Conservation (phyloP, 1,140 invertebrate genomes). For the Hycleus phaleratus region DNA sequence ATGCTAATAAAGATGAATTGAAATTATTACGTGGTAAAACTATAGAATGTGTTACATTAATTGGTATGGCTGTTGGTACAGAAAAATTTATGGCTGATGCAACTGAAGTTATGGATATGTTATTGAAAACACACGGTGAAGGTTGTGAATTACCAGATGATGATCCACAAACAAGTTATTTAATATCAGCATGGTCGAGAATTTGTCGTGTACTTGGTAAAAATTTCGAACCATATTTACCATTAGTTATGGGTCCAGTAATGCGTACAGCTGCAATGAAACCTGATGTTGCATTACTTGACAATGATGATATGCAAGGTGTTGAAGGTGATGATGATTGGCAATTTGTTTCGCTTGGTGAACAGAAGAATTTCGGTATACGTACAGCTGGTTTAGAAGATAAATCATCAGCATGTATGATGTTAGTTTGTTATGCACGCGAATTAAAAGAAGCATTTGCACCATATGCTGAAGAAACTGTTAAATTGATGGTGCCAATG, state of each 20-base stretch:
- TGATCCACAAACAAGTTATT: constrained; percentile 95
- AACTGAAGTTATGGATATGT: constrained; percentile 91
- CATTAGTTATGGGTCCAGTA: constrained; percentile 95
- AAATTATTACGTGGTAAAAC: constrained; percentile 71
- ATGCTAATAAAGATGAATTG: constrained; percentile 81
- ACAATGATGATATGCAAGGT: constrained; percentile 83
- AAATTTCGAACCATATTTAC: constrained; percentile 94
- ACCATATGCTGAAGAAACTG: constrained; percentile 88
- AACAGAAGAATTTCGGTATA: constrained; percentile 91
- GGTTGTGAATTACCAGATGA: constrained; percentile 78
- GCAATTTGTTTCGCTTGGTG: constrained; percentile 95
- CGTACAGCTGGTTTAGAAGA: constrained; percentile 92
- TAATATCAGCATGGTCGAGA: constrained; percentile 97
- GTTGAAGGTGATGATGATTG: constrained; percentile 90
- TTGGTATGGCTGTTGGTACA: constrained; percentile 90
- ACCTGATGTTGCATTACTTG: constrained; percentile 93
- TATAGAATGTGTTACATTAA: constrained; percentile 92
- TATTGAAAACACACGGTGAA: constrained; percentile 84
- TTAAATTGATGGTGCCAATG: constrained; percentile 92
- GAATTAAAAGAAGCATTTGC: constrained; percentile 96
- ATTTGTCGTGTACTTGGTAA: constrained; percentile 75
- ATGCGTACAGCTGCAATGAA: constrained; percentile 92
- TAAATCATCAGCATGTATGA: constrained; percentile 97
- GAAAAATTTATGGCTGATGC: constrained; percentile 94
- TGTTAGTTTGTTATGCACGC: constrained; percentile 97